These are phyloP conservation scores for Bombus waltoni DNA, from an alignment of 1,140 invertebrate genomes.

Conservation along the genomic window DNA sequence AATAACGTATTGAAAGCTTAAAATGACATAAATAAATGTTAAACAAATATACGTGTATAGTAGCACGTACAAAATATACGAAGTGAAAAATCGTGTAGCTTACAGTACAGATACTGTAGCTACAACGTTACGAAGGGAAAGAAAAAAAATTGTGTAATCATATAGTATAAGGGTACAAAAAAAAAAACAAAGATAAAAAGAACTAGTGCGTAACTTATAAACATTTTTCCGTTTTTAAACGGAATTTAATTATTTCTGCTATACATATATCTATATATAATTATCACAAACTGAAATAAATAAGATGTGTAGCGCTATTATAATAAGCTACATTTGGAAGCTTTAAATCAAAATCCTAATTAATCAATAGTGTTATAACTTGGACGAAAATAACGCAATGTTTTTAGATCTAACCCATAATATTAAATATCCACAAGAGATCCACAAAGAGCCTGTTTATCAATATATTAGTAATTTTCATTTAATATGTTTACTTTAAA, in stretches of 20 bases:
- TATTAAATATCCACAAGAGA: conserved; percentile 7
- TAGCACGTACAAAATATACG: conserved; percentile 28
- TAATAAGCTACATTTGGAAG: conserved; percentile 42
- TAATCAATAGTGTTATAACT: conserved; percentile 45
- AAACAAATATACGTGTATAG: conserved; percentile 30
- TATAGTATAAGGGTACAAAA: conserved; percentile 47
- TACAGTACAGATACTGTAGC: conserved; percentile 29
- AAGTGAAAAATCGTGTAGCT: conserved; percentile 29
- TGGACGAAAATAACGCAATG: conserved; percentile 36
- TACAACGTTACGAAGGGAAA: conserved; percentile 2
- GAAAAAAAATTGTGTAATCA: conserved; percentile 13
- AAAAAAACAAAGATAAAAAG: conserved; percentile 36
- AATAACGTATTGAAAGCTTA: conserved; percentile 14
- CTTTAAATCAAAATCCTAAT: conserved; percentile 50
- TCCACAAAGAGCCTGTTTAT: background rate
- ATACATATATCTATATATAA: conserved; percentile 49
- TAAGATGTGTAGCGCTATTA: conserved; percentile 50
- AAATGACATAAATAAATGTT: conserved; percentile 35
- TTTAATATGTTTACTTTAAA: conserved; percentile 1
- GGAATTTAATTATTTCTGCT: conserved; percentile 36
- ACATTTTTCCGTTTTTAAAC: conserved; percentile 48
- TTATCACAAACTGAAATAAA: conserved; percentile 64
- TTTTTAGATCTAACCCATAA: conserved; percentile 2
- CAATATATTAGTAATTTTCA: background rate
- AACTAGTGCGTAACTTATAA: conserved; percentile 49